These are phyloP conservation scores for Psilopogon haemacephalus DNA, from an alignment of 2,113 vertebrate species.

Conservation along the genomic window DNA sequence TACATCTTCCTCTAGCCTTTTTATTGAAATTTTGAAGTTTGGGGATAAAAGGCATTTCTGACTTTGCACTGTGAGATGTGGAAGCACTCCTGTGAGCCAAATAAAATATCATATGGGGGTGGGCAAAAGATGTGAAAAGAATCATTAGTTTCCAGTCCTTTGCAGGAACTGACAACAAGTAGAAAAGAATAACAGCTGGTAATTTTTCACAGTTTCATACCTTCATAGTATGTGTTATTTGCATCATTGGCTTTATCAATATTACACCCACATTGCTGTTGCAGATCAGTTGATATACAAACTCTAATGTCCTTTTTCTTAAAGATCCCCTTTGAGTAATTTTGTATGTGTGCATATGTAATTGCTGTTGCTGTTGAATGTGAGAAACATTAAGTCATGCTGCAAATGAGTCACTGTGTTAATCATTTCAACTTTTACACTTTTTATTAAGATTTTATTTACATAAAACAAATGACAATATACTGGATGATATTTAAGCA, in stretches of 20 bases:
- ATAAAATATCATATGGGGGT: background rate
- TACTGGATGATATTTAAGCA: constrained; percentile 27
- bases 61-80: background rate
- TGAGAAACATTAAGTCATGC: constrained; percentile 18
- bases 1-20: background rate
- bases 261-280: constrained; percentile 26
- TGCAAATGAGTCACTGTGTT: constrained; percentile 53
- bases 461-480: constrained; percentile 62
- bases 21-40: background rate
- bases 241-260: constrained; percentile 24
- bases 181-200: constrained; percentile 30
- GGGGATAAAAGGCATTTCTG: background rate
- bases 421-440: constrained; percentile 58
- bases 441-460: constrained; percentile 70
- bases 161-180: background rate
- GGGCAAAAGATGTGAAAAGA: constrained; percentile 3
- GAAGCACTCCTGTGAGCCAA: constrained; percentile 14
- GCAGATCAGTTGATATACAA: constrained; percentile 23
- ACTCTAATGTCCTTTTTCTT: constrained; percentile 16
- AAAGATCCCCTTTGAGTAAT: constrained; percentile 42
- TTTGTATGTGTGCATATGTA: constrained; percentile 23
- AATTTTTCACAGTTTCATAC: constrained; percentile 45
- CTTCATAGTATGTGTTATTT: constrained; percentile 5
- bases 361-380: background rate
- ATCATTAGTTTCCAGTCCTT: constrained; percentile 6